A percentile compares a stretch with the other conserved stretches of the same genome.
Evolutionary conservation across 2,113 vertebrate genomes (phyloP).

Genomic region (Acanthisitta chloris): DNA sequence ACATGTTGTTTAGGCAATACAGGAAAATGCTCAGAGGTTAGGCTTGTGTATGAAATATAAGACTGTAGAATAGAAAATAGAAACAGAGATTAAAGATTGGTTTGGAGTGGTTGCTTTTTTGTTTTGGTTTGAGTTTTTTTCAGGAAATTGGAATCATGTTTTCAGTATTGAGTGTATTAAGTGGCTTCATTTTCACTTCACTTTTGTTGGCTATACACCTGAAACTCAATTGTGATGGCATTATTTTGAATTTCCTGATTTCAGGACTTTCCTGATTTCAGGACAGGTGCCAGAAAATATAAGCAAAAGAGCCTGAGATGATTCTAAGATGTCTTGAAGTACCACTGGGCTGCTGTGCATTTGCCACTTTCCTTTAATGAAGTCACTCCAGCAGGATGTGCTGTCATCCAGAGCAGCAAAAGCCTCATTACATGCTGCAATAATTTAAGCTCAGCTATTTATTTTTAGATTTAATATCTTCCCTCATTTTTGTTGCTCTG

Average conservation of each 20-base stretch:
- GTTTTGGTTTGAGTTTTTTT: neutral
- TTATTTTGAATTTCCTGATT: neutral
- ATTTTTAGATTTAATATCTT: neutral
- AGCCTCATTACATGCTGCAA: neutral
- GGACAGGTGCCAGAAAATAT: neutral
- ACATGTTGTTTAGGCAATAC: neutral
- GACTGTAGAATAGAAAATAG: neutral
- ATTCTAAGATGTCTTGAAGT: neutral
- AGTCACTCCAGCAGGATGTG: neutral
- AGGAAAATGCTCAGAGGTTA: neutral
- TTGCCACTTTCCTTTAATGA: neutral
- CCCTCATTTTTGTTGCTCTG: neutral
- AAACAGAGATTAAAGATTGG: neutral
- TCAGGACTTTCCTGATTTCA: neutral
- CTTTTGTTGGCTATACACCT: neutral
- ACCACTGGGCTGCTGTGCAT: neutral
- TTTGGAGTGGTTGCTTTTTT: neutral
- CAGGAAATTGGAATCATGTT: neutral
- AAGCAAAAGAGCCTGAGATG: neutral
- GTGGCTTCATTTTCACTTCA: neutral
- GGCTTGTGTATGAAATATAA: neutral
- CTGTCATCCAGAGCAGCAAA: neutral
- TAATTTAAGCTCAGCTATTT: neutral
- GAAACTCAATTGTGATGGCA: neutral
- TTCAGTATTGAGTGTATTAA: neutral